phyloP scores from a whole-genome alignment of 2,113 vertebrate genomes.

The Neopipo cinnamomea region DNA sequence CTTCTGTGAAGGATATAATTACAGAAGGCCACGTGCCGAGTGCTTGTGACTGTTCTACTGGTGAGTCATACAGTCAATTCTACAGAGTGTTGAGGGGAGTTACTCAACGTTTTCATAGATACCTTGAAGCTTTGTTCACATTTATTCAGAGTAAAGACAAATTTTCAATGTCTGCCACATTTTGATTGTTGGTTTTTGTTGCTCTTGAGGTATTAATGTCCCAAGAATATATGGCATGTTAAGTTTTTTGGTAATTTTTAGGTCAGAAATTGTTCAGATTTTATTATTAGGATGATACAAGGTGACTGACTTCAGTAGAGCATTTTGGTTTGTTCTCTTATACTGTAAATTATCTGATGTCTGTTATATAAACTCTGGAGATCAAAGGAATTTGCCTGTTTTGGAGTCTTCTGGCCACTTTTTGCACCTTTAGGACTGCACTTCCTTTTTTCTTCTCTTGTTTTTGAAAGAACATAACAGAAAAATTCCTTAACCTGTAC shows the following conservation, averaged over 20 bases:
- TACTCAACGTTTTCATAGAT: not conserved
- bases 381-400: not conserved
- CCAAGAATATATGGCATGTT: not conserved
- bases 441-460: not conserved
- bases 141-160: not conserved
- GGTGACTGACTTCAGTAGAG: not conserved
- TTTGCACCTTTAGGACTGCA: not conserved
- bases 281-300: not conserved
- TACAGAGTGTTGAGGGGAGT: not conserved
- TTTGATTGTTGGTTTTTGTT: not conserved
- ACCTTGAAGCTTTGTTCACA: not conserved
- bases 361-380: not conserved
- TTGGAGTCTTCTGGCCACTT: not conserved
- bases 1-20: conserved; percentile 24
- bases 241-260: not conserved
- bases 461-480: not conserved
- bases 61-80: not conserved
- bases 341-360: not conserved
- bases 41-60: not conserved
- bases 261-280: not conserved
- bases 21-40: not conserved
- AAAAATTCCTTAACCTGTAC: not conserved
- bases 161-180: not conserved
- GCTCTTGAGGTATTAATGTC: not conserved
- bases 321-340: not conserved